Conservation (phyloP, 2,888 invertebrate species). For the Spatulosminthurus flaviceps region DNA sequence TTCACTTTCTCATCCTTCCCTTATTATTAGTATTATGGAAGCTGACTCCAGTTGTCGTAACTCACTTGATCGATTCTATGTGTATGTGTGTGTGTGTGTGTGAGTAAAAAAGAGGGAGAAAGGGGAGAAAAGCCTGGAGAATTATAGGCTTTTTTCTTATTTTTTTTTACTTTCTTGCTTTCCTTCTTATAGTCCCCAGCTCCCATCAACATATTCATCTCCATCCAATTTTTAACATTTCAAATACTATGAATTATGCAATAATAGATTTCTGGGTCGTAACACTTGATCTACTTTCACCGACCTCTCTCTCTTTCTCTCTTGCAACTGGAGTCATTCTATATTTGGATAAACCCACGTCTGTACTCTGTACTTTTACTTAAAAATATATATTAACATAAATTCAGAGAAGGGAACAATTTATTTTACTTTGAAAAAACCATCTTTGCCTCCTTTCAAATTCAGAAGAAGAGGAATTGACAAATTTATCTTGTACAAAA, state of each 20-base stretch:
- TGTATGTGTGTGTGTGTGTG: no score
- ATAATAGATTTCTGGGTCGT: neutral
- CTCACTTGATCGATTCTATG: constrained; percentile 3
- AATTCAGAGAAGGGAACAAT: no score
- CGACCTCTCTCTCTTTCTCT: neutral
- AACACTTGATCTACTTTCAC: constrained; percentile 16
- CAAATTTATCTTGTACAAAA: no score
- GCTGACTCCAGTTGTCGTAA: constrained; percentile 6
- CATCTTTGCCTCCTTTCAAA: no score
- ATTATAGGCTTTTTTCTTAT: no score
- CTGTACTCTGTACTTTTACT: no score
- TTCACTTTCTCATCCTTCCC: constrained; percentile 16
- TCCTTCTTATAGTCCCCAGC: neutral
- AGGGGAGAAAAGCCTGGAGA: constrained; percentile 3
- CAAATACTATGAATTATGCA: constrained; percentile 28
- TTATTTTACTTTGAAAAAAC: no score
- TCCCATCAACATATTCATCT: constrained; percentile 18
- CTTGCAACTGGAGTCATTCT: neutral
- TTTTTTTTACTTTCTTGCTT: neutral
- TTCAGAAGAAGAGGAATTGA: no score
- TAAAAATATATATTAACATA: no score
- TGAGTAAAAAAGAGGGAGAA: no score
- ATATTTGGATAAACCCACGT: no score
- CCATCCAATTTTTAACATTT: constrained; percentile 21
- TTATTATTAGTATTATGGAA: constrained; percentile 6